Conservation (phyloP, 2,888 invertebrate species). For the Hoplodrina ambigua region DNA sequence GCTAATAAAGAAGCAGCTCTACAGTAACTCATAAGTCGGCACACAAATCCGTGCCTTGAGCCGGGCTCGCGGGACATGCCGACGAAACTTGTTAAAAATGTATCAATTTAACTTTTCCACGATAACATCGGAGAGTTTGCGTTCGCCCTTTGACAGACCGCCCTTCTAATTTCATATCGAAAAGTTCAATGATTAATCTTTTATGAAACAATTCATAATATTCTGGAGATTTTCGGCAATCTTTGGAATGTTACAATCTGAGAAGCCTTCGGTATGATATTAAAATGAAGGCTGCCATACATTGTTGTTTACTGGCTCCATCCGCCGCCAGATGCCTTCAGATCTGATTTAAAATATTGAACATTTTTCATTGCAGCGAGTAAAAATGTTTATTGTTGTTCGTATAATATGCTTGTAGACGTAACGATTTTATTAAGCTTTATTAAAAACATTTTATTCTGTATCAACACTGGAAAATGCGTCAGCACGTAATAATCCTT, state of each 20-base stretch:
- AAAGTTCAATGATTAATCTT: constrained; percentile 72
- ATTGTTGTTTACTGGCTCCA: constrained; percentile 6
- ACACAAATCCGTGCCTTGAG: constrained; percentile 50
- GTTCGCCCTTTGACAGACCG: constrained; percentile 73
- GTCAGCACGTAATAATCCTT: neutral
- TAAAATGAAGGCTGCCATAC: constrained; percentile 8
- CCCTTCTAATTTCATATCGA: constrained; percentile 73
- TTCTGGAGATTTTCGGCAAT: constrained; percentile 46
- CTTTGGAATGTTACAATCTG: constrained; percentile 35
- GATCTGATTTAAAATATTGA: neutral
- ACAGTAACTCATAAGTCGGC: constrained; percentile 27
- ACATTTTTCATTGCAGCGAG: neutral
- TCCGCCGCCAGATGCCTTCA: neutral
- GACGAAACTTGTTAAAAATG: constrained; percentile 78
- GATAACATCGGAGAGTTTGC: constrained; percentile 68
- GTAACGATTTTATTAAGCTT: neutral
- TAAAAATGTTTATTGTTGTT: neutral
- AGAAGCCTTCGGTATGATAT: constrained; percentile 23
- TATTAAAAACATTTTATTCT: neutral
- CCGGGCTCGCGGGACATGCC: constrained; percentile 59
- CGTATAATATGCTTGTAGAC: no score
- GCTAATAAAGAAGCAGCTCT: constrained; percentile 1
- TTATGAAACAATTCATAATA: constrained; percentile 61
- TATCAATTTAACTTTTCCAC: constrained; percentile 81
- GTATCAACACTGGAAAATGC: neutral